Conservation (phyloP, 2,113 vertebrate genomes). For the Miniopterus natalensis region DNA sequence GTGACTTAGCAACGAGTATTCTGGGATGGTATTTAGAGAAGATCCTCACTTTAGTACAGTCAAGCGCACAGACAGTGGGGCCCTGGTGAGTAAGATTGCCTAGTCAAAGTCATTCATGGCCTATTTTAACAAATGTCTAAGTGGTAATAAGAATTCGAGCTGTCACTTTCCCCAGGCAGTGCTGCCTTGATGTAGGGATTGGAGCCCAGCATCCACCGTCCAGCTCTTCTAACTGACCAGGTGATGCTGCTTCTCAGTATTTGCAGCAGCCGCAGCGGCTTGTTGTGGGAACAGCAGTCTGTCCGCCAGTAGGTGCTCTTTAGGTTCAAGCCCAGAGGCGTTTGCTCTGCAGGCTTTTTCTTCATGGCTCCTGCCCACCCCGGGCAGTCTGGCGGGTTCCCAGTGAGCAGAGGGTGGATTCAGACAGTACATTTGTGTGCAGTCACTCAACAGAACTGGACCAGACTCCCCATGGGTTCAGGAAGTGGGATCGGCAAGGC, state of each 20-base stretch:
- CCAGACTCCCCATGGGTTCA: neutral
- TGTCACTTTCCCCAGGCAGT: neutral
- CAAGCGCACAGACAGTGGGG: neutral
- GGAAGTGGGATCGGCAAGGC: neutral
- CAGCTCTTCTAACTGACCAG: neutral
- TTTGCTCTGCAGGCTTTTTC: neutral
- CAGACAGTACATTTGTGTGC: neutral
- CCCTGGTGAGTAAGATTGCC: neutral
- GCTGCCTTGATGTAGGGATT: neutral
- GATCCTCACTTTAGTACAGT: neutral
- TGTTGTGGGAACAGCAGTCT: neutral
- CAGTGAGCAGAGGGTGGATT: neutral
- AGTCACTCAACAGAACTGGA: neutral
- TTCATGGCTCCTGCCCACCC: neutral
- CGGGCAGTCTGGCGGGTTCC: neutral
- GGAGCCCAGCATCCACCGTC: accelerated
- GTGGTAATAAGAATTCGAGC: neutral
- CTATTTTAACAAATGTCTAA: neutral
- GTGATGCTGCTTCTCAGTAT: neutral
- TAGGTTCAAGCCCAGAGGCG: neutral
- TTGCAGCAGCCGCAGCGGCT: neutral
- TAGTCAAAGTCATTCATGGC: neutral
- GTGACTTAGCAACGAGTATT: neutral
- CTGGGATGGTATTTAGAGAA: conserved; percentile 10
- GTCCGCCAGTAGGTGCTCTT: neutral